A percentile compares a stretch with the other conserved stretches of the same genome.
These are phyloP conservation scores for Cephalotes varians DNA, from an alignment of 2,888 invertebrate species.

Conservation along the genomic window DNA sequence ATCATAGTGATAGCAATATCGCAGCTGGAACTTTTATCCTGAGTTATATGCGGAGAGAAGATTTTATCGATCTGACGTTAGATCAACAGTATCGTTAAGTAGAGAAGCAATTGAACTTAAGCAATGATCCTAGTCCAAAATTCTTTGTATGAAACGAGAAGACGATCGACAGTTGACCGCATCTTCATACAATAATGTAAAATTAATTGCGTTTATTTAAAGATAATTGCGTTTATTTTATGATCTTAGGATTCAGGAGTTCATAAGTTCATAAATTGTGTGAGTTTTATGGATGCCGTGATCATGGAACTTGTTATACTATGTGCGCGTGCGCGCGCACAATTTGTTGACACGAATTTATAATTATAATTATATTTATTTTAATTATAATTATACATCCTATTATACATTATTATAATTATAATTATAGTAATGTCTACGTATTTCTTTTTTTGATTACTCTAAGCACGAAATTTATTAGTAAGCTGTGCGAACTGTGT, in stretches of 20 bases:
- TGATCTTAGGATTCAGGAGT: background rate
- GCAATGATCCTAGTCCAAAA: background rate
- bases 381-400: constrained; percentile 15
- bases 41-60: background rate
- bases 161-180: background rate
- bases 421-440: background rate
- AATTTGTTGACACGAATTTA: background rate
- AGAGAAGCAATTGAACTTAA: background rate
- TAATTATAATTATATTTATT: constrained; percentile 15
- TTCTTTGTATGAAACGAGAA: background rate
- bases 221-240: no score
- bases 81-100: background rate
- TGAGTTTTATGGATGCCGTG: background rate
- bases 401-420: constrained; percentile 7
- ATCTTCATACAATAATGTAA: background rate
- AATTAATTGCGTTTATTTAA: background rate
- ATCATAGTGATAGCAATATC: background rate
- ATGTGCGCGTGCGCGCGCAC: background rate
- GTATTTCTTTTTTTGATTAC: background rate
- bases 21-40: background rate
- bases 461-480: constrained; percentile 17
- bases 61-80: background rate
- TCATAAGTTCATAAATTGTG: background rate
- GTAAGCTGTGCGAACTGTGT: no score
- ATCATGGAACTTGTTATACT: background rate